Evolutionary conservation across 2,888 invertebrate species (phyloP).

Genomic region (Nymphalis polychloros): DNA sequence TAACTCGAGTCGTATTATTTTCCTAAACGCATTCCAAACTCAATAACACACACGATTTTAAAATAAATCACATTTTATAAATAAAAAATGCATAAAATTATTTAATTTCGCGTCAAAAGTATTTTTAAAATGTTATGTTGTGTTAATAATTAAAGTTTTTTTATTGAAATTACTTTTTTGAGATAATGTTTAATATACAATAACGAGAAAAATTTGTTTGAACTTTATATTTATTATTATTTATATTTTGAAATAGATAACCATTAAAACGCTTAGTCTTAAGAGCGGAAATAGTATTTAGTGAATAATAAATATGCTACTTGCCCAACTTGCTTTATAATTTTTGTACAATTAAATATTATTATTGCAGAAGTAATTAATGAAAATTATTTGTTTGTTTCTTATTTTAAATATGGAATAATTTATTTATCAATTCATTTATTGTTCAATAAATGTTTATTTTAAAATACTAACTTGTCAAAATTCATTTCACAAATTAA

Average conservation of each 20-base stretch:
- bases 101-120: no score
- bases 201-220: neutral
- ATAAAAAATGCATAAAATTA: no score
- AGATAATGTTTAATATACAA: neutral
- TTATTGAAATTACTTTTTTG: no score
- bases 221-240: neutral
- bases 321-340: neutral
- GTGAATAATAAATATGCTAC: neutral
- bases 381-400: no score
- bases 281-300: constrained; percentile 11
- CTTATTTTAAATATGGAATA: no score
- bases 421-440: no score
- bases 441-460: no score
- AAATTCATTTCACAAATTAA: no score
- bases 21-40: neutral
- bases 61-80: neutral
- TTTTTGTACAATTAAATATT: constrained; percentile 1
- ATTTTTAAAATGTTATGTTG: no score
- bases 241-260: neutral
- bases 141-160: no score
- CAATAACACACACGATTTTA: neutral
- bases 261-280: neutral
- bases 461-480: no score
- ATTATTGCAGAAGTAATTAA: neutral
- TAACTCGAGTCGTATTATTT: constrained; percentile 1